Conservation (phyloP, 2,113 vertebrate genomes). For the Synodontis membranacea region DNA sequence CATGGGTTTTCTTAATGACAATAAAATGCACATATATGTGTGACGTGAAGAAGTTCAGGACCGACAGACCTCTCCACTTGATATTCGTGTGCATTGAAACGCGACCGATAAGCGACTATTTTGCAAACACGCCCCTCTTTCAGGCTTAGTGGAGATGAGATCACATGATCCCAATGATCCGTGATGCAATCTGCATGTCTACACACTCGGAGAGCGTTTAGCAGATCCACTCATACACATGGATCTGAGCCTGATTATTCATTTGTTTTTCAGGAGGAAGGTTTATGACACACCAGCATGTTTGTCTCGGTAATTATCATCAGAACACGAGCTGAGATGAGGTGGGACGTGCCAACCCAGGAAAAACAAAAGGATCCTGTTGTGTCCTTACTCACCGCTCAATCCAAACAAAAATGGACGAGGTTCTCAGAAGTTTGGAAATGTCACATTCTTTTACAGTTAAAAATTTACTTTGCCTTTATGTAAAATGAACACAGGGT, state of each 20-base stretch:
- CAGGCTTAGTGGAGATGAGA: slow-evolving; percentile 8
- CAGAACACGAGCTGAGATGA: not conserved
- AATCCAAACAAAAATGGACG: not conserved
- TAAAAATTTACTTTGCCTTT: not conserved
- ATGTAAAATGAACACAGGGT: not conserved
- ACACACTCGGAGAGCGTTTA: not conserved
- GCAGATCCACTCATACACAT: not conserved
- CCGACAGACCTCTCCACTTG: not conserved
- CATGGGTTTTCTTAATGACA: not conserved
- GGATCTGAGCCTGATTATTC: slow-evolving; percentile 10
- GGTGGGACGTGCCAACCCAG: not conserved
- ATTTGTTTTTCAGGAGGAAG: slow-evolving; percentile 24
- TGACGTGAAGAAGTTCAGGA: not conserved
- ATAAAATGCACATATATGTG: not conserved
- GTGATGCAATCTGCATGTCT: not conserved
- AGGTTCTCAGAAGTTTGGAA: not conserved
- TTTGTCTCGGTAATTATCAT: slow-evolving; percentile 41
- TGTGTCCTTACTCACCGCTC: not conserved
- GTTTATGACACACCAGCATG: slow-evolving; percentile 21
- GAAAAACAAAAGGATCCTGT: not conserved
- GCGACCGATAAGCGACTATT: not conserved
- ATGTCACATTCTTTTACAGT: not conserved
- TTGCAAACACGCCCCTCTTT: not conserved
- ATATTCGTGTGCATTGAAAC: not conserved
- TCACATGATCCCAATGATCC: slow-evolving; percentile 31